phyloP scores from a whole-genome alignment of 2,888 invertebrate genomes.

The Scaptomyza parva region DNA sequence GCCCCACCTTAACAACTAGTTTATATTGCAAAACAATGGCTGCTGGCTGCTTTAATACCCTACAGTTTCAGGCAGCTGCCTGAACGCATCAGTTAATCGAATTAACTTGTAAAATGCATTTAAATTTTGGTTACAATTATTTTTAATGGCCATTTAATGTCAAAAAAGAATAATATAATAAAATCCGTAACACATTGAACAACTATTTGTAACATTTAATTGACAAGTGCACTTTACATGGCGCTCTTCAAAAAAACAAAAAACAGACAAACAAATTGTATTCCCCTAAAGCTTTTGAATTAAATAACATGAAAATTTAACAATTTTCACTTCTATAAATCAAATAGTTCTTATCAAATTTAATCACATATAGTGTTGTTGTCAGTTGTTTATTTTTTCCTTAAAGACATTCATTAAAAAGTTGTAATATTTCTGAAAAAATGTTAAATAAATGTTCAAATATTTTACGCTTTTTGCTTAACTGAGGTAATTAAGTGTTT shows the following conservation, averaged over 20 bases:
- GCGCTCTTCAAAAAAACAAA: not conserved
- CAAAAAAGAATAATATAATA: not conserved
- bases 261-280: not conserved
- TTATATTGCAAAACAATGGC: constrained; percentile 2
- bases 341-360: too few species aligned
- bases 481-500: not conserved
- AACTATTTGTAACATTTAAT: not conserved
- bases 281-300: not conserved
- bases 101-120: constrained; percentile 17
- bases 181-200: not conserved
- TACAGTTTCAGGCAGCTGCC: not conserved
- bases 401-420: too few species aligned
- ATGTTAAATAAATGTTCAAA: too few species aligned
- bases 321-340: not conserved
- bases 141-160: constrained; percentile 11
- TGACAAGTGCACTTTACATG: not conserved
- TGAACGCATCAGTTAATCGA: constrained; percentile 20
- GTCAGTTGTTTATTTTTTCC: too few species aligned
- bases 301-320: not conserved
- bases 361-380: too few species aligned
- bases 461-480: not conserved
- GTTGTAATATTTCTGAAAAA: too few species aligned
- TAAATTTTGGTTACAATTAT: not conserved
- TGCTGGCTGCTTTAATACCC: constrained; percentile 19
- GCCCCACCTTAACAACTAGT: constrained; percentile 9